Evolutionary conservation across 1,140 invertebrate genomes (phyloP), one percentile per base, ranked within the genome.

Genomic region (Caenorhabditis briggsae): DNA sequence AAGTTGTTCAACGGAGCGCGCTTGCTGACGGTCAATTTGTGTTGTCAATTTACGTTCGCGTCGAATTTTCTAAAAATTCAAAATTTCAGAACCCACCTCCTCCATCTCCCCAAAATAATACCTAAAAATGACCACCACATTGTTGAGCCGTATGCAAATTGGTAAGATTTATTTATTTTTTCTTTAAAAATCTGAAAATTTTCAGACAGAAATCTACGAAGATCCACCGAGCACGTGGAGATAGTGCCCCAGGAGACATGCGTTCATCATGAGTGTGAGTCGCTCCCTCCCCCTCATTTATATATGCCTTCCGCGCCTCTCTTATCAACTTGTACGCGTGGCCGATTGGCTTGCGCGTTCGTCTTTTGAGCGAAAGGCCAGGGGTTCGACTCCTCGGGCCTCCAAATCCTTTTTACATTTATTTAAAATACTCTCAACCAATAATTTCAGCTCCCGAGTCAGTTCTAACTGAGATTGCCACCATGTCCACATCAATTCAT

Each of bases 251-350:
- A 78, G 14, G 70, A 78, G 20, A 78, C 70, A 53, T 78, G 70
- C n/a, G 70, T 78, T 14, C 70, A 78, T 50, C 70, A 78, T 78
- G 70, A 78, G 20, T 78, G 70, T 78, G 33, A 78, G 70, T 50
- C 33, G 33, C 33, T 3, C 33, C 1, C 33, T 33, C 33, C 33
- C 33, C n/a, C 18, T 58, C 9, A 1, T 53, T 53, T 53, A 53
- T 12, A 53, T 12, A 1, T 33, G 33, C 33, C 33, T 53, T 53
- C 16, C 50, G 16, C 8, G 14, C 16, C 12, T 58, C 6, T 58
- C n/a, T 58, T 2, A 3, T 2, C 6, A 58, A n/a, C 7, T 58
- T 58, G n/a, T 6, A 2, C 56, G 0, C 56, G n/a, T 33, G 33
- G 33, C 33, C 33, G 33, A 33, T 3, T 33, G 33, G 33, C 33